phyloP scores from a whole-genome alignment of 2,797 vertebrate genomes.

The Thaleichthys pacificus region DNA sequence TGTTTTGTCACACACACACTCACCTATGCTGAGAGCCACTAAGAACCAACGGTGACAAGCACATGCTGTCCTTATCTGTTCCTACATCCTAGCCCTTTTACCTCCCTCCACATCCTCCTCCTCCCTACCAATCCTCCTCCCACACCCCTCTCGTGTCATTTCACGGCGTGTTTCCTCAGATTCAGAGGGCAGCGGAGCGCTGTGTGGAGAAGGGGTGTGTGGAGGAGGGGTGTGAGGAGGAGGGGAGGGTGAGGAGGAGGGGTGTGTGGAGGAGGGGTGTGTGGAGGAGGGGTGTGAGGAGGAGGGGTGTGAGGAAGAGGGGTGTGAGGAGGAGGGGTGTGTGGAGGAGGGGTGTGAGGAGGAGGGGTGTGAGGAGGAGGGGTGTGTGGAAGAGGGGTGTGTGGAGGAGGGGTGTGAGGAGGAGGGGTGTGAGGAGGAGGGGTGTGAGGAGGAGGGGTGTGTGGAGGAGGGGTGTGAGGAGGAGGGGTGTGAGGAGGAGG shows the following conservation, averaged over 20 bases:
- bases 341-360: neutral
- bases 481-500: neutral
- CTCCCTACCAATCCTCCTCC: neutral
- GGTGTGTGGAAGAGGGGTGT: neutral
- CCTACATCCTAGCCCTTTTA: neutral
- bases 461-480: neutral
- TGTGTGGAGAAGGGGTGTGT: too few species aligned
- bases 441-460: too few species aligned
- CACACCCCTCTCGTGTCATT: neutral
- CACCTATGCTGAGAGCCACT: constrained; percentile 1
- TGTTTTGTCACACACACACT: constrained; percentile 1
- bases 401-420: neutral
- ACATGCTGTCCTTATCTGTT: neutral
- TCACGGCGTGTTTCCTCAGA: neutral
- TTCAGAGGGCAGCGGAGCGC: neutral
- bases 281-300: neutral
- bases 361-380: too few species aligned
- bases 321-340: neutral
- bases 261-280: too few species aligned
- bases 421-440: neutral
- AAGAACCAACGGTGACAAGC: constrained; percentile 5
- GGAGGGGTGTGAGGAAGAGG: too few species aligned
- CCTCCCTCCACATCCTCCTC: neutral
- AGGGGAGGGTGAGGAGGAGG: too few species aligned
- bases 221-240: too few species aligned